Percentiles rank a stretch among this genome's conserved stretches.
phyloP scores from a whole-genome alignment of 2,888 invertebrate species.

The Megastigmus dorsalis region DNA sequence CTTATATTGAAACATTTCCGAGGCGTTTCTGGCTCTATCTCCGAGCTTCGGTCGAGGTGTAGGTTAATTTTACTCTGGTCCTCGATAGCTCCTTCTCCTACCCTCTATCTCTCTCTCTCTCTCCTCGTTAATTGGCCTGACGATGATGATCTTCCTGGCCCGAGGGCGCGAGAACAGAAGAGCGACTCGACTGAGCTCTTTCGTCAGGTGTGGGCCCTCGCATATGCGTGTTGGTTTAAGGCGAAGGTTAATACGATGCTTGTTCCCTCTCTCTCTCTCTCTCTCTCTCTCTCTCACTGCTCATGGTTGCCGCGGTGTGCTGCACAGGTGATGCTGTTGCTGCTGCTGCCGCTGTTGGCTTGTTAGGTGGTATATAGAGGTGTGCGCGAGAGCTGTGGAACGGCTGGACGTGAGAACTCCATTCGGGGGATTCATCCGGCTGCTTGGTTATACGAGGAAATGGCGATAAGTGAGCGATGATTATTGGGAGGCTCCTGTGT shows the following conservation, averaged over 20 bases:
- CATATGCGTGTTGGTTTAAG: constrained; percentile 48
- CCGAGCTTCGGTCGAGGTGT: background rate
- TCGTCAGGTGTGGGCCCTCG: constrained; percentile 33
- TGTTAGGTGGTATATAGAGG: too few relatives aligned
- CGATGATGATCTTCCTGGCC: constrained; percentile 22
- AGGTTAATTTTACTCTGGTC: constrained; percentile 26
- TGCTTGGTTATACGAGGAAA: constrained; percentile 6
- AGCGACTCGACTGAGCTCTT: background rate
- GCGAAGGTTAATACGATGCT: constrained; percentile 29
- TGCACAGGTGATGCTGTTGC: too few relatives aligned
- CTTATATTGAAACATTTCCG: constrained; percentile 38
- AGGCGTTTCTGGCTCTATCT: background rate
- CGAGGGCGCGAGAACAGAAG: constrained; percentile 7
- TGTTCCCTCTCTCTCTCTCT: background rate
- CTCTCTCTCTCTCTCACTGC: background rate
- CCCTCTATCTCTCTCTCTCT: background rate
- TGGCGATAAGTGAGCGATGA: constrained; percentile 53
- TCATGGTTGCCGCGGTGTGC: too few relatives aligned
- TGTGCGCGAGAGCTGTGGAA: too few relatives aligned
- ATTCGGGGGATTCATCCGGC: too few relatives aligned
- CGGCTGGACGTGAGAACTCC: constrained; percentile 51
- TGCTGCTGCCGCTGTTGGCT: background rate
- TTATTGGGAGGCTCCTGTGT: constrained; percentile 45
- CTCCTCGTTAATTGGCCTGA: constrained; percentile 28
- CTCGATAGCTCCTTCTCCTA: background rate